Base-by-base conservation (phyloP, 2,797 vertebrate species). In the Chiroxiphia lanceolata region DNA sequence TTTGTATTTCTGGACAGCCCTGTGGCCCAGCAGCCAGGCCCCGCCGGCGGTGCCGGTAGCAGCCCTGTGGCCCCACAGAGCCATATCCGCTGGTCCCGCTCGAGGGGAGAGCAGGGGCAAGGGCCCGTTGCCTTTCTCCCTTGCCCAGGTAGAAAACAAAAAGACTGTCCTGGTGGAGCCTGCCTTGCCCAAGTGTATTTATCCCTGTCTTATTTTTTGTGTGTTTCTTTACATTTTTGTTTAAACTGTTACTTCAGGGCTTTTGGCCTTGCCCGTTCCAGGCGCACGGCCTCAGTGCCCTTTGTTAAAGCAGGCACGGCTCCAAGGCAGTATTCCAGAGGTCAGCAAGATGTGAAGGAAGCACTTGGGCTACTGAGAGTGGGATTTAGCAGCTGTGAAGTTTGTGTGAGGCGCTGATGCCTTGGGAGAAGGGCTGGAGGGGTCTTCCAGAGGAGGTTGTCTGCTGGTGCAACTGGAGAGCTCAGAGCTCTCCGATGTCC, bases 301-400 rank as follows among this genome's bases (percentile, higher is more conserved):
- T 61, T 57, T 48, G 60, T 89, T 94, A 38, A 67, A 72, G 90
- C 3, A 26, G 63, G 86, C 86, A 51, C 3, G 11, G 26, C 91
- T 94, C 51, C 45, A 54, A 89, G 91, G 95, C 20, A 31, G 59
- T 84, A 33, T 95, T 91, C 77, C 93, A 87, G 89, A 90, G 74
- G 69, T 96, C 96, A 90, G 91, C 92, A 50, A 71, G 89, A 81
- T 87, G 75, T 48, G 91, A 95, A 97, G 94, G 89, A 96, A 97
- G 94, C 94, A n/a, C 89, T 94, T 92, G 78, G n/a, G 96, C 96
- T 92, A 63, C 94, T 86, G 88, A 83, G 96, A 92, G 89, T 76
- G 91, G 95, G 79, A 70, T 85, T 68, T 67, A 93, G 88, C 89
- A 85, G 91, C 95, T 65, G 33, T 68, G 92, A 95, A 72, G 65